Conservation (phyloP, 2,797 vertebrate genomes). For the Myripristis murdjan region DNA sequence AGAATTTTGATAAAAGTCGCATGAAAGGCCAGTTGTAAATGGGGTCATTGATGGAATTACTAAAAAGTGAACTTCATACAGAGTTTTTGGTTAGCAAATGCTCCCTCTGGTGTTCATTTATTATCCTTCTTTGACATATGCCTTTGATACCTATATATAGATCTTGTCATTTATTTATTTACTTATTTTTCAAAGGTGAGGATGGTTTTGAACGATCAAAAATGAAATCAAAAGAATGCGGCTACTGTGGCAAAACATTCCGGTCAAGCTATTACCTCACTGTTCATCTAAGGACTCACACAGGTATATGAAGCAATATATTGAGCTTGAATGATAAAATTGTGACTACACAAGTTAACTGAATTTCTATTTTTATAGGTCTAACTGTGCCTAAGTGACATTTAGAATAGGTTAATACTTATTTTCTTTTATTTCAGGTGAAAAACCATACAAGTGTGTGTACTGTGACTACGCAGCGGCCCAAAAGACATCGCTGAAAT, state of each 20-base stretch:
- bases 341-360: neutral
- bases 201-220: slow-evolving; percentile 89
- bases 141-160: too few species aligned
- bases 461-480: slow-evolving; percentile 97
- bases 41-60: too few species aligned
- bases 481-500: slow-evolving; percentile 97
- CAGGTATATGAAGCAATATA: slow-evolving; percentile 84
- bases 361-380: neutral
- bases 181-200: slow-evolving; percentile 82
- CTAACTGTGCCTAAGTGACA: neutral
- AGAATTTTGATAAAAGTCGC: too few species aligned
- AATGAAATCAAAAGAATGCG: slow-evolving; percentile 93
- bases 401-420: neutral
- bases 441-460: slow-evolving; percentile 97
- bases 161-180: neutral
- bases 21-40: too few species aligned
- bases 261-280: slow-evolving; percentile 99
- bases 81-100: slow-evolving; percentile 11
- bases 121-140: slow-evolving; percentile 10
- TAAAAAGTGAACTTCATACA: too few species aligned
- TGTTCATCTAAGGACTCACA: slow-evolving; percentile 98
- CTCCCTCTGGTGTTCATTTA: slow-evolving; percentile 74
- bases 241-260: slow-evolving; percentile 96
- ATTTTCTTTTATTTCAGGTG: slow-evolving; percentile 85
- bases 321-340: neutral